Evolutionary conservation across 2,888 invertebrate genomes (phyloP).

Genomic region (Cloeon dipterum): DNA sequence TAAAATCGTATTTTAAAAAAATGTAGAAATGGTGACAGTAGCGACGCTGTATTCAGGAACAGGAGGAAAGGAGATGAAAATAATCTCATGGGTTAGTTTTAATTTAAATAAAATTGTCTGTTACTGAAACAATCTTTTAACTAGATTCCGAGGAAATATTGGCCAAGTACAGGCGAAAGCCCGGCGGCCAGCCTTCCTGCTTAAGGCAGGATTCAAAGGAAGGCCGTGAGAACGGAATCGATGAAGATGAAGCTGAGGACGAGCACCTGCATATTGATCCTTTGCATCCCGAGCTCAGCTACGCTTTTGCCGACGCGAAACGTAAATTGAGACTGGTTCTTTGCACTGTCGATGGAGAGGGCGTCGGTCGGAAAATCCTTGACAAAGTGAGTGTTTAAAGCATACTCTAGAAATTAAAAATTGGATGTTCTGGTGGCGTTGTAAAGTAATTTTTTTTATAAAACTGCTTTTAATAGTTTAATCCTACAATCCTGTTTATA

Average conservation of each 20-base stretch:
- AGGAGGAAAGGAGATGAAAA: neutral
- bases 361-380: conserved; percentile 8
- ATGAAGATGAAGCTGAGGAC: conserved; percentile 18
- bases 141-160: conserved; percentile 75
- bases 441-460: no score
- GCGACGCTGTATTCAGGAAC: neutral
- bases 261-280: conserved; percentile 26
- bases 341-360: conserved; percentile 48
- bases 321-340: conserved; percentile 76
- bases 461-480: no score
- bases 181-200: conserved; percentile 15
- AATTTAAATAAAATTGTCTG: neutral
- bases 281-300: conserved; percentile 12
- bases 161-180: conserved; percentile 70
- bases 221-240: conserved; percentile 15
- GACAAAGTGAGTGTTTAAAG: neutral
- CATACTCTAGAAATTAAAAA: no score
- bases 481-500: no score
- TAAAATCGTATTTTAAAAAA: neutral
- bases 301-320: conserved; percentile 48
- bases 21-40: neutral
- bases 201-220: conserved; percentile 1
- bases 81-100: neutral
- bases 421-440: no score
- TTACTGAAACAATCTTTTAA: neutral